These are phyloP conservation scores for Monopis laevigella DNA, from an alignment of 2,888 invertebrate species.

Conservation along the genomic window DNA sequence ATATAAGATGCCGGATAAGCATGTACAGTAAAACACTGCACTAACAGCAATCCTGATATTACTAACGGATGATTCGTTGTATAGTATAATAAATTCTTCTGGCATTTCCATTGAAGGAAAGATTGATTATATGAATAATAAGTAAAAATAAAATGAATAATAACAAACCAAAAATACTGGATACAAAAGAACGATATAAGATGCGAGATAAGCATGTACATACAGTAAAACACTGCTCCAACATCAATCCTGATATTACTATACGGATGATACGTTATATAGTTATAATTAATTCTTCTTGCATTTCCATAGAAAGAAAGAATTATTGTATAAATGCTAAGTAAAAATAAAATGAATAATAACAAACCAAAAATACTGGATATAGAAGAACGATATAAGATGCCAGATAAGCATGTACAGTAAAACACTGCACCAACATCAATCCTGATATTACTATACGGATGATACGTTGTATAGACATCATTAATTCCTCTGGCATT, in stretches of 20 bases:
- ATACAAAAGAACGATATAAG: too few relatives aligned
- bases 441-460: conserved; percentile 60
- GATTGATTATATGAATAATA: too few relatives aligned
- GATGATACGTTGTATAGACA: conserved; percentile 48
- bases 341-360: too few relatives aligned
- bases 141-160: too few relatives aligned
- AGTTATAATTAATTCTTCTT: too few relatives aligned
- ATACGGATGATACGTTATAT: too few relatives aligned
- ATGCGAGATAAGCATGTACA: too few relatives aligned
- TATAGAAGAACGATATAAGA: conserved; percentile 65
- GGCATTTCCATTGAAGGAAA: conserved; percentile 62
- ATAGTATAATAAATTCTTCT: conserved; percentile 39
- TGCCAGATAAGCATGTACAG: conserved; percentile 63
- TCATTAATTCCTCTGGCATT: conserved; percentile 48
- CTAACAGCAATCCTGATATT: conserved; percentile 58
- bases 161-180: too few relatives aligned
- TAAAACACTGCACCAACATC: conserved; percentile 62
- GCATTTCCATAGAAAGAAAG: too few relatives aligned
- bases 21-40: conserved; percentile 64
- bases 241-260: too few relatives aligned
- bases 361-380: conserved; percentile 60
- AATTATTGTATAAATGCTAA: too few relatives aligned
- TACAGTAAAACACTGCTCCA: too few relatives aligned
- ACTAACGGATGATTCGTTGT: conserved; percentile 55
- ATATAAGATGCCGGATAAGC: conserved; percentile 64